Percentiles rank a stretch among this genome's conserved stretches.
These are phyloP conservation scores for Pandemis corylana DNA, from an alignment of 2,888 invertebrate species.

Conservation along the genomic window DNA sequence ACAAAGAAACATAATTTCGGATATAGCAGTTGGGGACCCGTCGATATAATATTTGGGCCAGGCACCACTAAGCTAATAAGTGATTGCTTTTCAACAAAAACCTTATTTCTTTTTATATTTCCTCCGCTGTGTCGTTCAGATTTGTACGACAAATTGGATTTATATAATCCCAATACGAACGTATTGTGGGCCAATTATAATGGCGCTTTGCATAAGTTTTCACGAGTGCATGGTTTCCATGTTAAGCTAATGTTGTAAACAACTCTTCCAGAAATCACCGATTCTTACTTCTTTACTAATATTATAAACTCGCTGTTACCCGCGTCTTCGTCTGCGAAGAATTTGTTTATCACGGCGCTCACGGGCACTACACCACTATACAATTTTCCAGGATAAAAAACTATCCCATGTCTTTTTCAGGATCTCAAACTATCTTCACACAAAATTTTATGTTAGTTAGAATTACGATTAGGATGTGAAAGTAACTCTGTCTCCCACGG, in stretches of 20 bases:
- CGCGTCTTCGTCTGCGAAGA: no score
- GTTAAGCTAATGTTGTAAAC: background rate
- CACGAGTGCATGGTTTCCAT: background rate
- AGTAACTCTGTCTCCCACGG: no score
- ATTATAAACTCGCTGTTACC: no score
- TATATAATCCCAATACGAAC: background rate
- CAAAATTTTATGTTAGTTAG: no score
- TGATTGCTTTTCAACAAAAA: conserved; percentile 11
- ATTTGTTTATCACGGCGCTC: no score
- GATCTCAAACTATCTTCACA: no score
- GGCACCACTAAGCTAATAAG: conserved; percentile 16
- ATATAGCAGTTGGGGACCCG: background rate
- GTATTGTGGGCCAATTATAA: background rate
- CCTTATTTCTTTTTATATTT: conserved; percentile 11
- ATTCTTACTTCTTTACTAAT: no score
- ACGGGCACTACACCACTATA: no score
- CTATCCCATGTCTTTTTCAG: no score
- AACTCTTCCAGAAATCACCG: background rate
- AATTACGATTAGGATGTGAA: no score
- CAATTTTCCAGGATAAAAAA: no score
- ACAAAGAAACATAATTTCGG: conserved; percentile 10
- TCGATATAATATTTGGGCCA: conserved; percentile 7
- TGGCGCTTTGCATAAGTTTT: background rate
- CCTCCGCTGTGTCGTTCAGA: background rate
- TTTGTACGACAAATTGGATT: conserved; percentile 1